These are phyloP conservation scores for Volucella zonaria DNA, from an alignment of 2,888 invertebrate species.

Conservation along the genomic window DNA sequence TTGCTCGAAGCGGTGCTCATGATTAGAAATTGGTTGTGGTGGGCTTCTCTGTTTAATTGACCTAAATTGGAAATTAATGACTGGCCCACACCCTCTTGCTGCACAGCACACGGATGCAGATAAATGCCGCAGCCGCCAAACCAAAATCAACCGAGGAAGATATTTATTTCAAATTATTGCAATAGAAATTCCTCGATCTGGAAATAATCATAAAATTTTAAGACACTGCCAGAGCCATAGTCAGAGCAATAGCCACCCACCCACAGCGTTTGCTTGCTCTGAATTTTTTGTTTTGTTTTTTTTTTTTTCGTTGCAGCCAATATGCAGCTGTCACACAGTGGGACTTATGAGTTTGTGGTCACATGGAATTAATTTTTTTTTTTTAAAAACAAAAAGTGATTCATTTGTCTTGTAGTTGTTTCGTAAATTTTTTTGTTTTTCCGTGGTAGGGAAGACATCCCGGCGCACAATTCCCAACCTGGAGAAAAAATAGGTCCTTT, in stretches of 20 bases:
- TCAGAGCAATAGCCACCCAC: slow-evolving; percentile 41
- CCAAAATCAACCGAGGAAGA: neutral
- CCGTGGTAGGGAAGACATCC: no score
- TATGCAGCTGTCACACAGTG: slow-evolving; percentile 29
- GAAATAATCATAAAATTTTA: slow-evolving; percentile 60
- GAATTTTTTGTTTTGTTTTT: slow-evolving; percentile 34
- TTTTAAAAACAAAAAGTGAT: no score
- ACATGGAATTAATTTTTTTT: neutral
- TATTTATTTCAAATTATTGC: slow-evolving; percentile 40
- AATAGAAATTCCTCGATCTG: slow-evolving; percentile 39
- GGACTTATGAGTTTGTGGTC: slow-evolving; percentile 3
- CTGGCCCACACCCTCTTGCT: slow-evolving; percentile 4
- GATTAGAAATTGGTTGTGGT: slow-evolving; percentile 62
- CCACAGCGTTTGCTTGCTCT: slow-evolving; percentile 42
- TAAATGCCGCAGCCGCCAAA: neutral
- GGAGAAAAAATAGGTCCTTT: no score
- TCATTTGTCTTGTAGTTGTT: no score
- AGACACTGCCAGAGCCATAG: slow-evolving; percentile 10
- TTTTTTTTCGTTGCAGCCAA: neutral
- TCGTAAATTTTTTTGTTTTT: no score
- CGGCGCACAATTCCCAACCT: no score
- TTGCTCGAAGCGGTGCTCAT: slow-evolving; percentile 43
- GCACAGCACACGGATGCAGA: no score
- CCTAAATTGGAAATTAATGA: slow-evolving; percentile 66
- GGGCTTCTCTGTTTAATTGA: slow-evolving; percentile 72